Evolutionary conservation across 1,140 invertebrate genomes (phyloP).

Genomic region (Diprion similis): DNA sequence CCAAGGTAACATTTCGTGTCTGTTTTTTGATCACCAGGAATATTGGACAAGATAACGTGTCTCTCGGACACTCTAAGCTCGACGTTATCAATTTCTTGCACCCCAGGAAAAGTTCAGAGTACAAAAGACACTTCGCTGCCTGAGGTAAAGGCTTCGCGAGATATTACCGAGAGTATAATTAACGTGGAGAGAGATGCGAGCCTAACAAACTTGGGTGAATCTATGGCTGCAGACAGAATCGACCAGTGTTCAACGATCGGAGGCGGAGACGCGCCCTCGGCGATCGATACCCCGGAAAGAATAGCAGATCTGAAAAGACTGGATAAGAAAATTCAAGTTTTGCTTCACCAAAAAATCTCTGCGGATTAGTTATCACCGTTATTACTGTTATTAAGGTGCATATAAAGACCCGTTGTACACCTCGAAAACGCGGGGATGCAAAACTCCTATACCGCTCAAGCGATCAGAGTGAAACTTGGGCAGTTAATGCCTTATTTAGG

Average conservation of each 20-base stretch:
- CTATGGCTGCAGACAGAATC: background rate
- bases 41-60: constrained; percentile 26
- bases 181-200: background rate
- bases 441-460: too few relatives aligned
- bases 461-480: too few relatives aligned
- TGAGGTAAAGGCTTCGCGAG: too few relatives aligned
- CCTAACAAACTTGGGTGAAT: background rate
- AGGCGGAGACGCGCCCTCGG: constrained; percentile 42
- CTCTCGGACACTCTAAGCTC: constrained; percentile 26
- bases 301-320: constrained; percentile 32
- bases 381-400: too few relatives aligned
- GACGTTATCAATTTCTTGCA: background rate
- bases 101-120: background rate
- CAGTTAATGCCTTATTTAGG: too few relatives aligned
- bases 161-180: too few relatives aligned
- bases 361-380: constrained; percentile 2
- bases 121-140: background rate
- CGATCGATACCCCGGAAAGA: constrained; percentile 35
- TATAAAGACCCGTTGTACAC: too few relatives aligned
- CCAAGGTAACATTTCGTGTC: too few relatives aligned
- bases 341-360: constrained; percentile 26
- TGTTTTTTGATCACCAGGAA: constrained; percentile 11
- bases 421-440: too few relatives aligned
- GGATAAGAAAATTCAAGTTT: constrained; percentile 34
- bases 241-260: constrained; percentile 34